Percentiles rank a stretch among this genome's conserved stretches.
Evolutionary conservation across 30 jellyfish, hydroid and myxozoan genomes (phyloP).

Genomic region (Aurelia aurita): DNA sequence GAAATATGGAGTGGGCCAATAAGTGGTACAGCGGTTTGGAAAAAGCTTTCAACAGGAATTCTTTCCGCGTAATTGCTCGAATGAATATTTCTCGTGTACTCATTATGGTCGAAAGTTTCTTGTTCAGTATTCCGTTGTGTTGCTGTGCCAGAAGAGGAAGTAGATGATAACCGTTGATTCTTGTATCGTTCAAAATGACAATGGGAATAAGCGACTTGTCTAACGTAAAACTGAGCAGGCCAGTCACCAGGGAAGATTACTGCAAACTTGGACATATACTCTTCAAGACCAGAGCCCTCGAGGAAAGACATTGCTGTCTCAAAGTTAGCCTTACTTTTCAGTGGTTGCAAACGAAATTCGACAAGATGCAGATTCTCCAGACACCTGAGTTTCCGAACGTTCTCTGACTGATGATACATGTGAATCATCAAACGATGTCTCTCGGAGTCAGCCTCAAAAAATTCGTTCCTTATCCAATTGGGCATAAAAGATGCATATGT

Average conservation of each 20-base stretch:
- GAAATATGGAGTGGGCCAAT: conserved; percentile 40
- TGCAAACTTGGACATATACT: too few relatives aligned
- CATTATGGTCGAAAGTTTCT: background rate
- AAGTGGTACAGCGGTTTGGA: conserved; percentile 30
- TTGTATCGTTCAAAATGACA: too few relatives aligned
- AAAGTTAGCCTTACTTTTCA: background rate
- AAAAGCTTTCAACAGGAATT: background rate
- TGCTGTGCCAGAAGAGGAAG: too few relatives aligned
- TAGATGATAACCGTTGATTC: too few relatives aligned
- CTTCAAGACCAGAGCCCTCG: too few relatives aligned
- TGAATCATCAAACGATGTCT: background rate
- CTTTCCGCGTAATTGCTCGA: background rate
- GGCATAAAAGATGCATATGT: background rate
- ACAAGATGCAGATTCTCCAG: background rate
- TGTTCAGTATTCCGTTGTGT: too few relatives aligned
- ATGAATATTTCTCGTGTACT: background rate
- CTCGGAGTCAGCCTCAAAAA: background rate
- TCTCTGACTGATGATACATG: background rate
- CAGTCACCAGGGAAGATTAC: too few relatives aligned
- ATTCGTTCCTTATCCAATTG: background rate
- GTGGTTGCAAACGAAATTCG: too few relatives aligned
- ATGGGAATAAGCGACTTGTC: too few relatives aligned
- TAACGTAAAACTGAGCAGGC: too few relatives aligned
- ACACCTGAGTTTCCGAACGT: background rate
- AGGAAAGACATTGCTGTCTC: too few relatives aligned